Base-by-base conservation (phyloP, 2,797 vertebrate species). In the Gobionotothen gibberifrons region DNA sequence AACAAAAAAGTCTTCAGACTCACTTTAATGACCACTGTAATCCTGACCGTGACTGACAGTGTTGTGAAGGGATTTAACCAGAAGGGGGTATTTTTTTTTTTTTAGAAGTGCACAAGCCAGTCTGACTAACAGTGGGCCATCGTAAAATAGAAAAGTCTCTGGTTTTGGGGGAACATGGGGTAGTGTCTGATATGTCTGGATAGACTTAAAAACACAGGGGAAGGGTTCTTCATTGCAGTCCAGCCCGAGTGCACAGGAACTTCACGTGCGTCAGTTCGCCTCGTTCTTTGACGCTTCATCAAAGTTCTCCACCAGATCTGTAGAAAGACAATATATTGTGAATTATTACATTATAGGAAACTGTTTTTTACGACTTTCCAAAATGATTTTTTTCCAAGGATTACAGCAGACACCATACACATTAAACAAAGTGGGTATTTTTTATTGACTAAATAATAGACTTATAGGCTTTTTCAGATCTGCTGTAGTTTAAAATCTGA, bases 231-330 rank as follows among this genome's bases (percentile, higher is more conserved):
- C 93, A 91, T 89, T 93, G 95, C 94, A 95, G 95, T 96, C 94
- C 95, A 93, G 93, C 89, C 77, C 55, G 60, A 46, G 62, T 48
- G 68, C 74, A 91, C 87, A 79, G 8, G 26, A 52, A 17, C 56
- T 52, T 69, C 59, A 15, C 2, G 51, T 81, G 29, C 19, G 91
- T 96, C 95, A 98, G 95, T 98, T 97, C 57, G 97, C 96, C 93
- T 99, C 97, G 59, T 98, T 97, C 94, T 98, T 98, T 62, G 97
- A 98, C 39, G 97, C 97, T 91, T 98, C 97, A 67, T 98, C 97
- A 77, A 98, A 98, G 93, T 99, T 98, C 95, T 98, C 97, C 95
- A 98, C 97, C 72, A 99, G 96, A 95, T 99, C 97, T 98, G 92
- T 52, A 90, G 78, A 92, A 39, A 55, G 36, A 51, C 11, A 73